Evolutionary conservation across 2,888 invertebrate species (phyloP).

Genomic region (Drosophila ochracea): DNA sequence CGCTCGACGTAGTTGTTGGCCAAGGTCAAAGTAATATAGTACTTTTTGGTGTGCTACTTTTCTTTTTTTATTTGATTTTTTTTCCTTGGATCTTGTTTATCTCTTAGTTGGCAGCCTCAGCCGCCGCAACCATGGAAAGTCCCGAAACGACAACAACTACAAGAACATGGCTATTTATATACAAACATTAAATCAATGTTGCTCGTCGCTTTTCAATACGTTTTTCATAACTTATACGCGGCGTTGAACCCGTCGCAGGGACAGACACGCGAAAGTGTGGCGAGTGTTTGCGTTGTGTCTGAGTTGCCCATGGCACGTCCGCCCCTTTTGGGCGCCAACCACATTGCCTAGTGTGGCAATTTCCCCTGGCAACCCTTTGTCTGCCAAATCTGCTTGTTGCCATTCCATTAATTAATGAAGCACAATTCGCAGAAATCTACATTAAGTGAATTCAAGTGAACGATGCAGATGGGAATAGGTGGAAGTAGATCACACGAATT

Average conservation of each 20-base stretch:
- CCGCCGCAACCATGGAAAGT: conserved; percentile 26
- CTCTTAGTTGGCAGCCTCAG: conserved; percentile 43
- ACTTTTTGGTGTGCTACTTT: conserved; percentile 63
- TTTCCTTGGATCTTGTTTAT: conserved; percentile 42
- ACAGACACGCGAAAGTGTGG: conserved; percentile 27
- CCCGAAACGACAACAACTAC: conserved; percentile 26
- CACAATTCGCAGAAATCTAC: conserved; percentile 25
- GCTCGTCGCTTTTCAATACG: conserved; percentile 67
- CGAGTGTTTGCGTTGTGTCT: conserved; percentile 4
- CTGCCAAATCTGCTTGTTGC: conserved; percentile 33
- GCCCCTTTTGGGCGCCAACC: conserved; percentile 16
- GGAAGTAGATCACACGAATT: conserved; percentile 16
- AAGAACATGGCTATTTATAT: conserved; percentile 8
- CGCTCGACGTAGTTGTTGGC: conserved; percentile 26
- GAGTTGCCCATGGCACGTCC: conserved; percentile 64
- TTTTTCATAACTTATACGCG: conserved; percentile 72
- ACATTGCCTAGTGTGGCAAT: conserved; percentile 10
- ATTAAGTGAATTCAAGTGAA: conserved; percentile 14
- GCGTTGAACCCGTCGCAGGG: conserved; percentile 47
- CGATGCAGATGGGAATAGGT: conserved; percentile 13
- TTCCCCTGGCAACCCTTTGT: conserved; percentile 50
- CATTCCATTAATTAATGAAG: conserved; percentile 11
- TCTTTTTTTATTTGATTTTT: conserved; percentile 23
- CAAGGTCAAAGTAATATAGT: conserved; percentile 70
- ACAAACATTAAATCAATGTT: conserved; percentile 79